Evolutionary conservation across 2,888 invertebrate genomes (phyloP).

Genomic region (Adelphocoris suturalis): DNA sequence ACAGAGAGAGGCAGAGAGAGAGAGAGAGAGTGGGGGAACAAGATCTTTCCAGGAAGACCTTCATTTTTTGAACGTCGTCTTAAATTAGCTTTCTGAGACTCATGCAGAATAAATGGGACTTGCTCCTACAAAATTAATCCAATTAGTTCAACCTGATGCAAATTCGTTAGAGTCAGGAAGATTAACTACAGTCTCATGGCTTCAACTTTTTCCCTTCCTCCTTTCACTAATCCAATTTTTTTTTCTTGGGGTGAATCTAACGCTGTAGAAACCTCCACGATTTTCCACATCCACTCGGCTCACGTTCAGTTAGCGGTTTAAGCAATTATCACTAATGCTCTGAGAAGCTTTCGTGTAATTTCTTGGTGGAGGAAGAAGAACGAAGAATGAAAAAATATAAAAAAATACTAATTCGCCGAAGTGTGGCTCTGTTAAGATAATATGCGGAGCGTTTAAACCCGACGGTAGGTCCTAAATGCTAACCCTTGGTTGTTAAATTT

Average conservation of each 20-base stretch:
- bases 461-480: background rate
- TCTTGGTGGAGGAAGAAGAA: background rate
- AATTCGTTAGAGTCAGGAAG: background rate
- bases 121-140: background rate
- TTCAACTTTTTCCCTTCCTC: background rate
- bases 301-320: background rate
- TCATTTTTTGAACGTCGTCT: background rate
- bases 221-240: background rate
- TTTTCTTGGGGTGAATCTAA: background rate
- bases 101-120: background rate
- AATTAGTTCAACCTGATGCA: background rate
- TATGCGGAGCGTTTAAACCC: background rate
- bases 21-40: too few species aligned
- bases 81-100: background rate
- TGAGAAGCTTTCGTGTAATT: background rate
- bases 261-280: background rate
- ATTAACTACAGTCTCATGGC: background rate
- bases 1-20: too few species aligned
- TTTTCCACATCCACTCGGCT: background rate
- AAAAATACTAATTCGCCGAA: background rate
- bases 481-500: background rate
- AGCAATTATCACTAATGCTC: slow-evolving; percentile 33
- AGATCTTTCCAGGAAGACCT: too few species aligned
- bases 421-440: background rate
- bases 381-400: background rate